Evolutionary conservation across 2,888 invertebrate genomes (phyloP).

Genomic region (Arge pagana): DNA sequence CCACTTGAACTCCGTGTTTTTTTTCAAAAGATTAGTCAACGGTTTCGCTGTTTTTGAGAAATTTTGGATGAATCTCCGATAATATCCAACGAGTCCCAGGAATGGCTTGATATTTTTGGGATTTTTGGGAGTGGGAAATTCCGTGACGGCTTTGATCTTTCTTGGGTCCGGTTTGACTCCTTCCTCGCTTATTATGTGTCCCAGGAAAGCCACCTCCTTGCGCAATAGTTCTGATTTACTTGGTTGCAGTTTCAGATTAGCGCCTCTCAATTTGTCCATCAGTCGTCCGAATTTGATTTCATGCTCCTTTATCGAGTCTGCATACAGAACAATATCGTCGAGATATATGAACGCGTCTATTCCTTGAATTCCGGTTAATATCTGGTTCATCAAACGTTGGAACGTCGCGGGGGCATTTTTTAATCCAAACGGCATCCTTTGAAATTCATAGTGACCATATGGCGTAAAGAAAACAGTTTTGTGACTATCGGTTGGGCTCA

Average conservation of each 20-base stretch:
- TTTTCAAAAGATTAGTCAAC: not conserved
- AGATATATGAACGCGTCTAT: too few relatives aligned
- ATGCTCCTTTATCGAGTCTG: too few relatives aligned
- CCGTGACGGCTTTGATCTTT: not conserved
- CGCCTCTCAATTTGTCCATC: too few relatives aligned
- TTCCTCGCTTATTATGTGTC: not conserved
- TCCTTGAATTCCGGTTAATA: too few relatives aligned
- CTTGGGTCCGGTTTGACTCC: not conserved
- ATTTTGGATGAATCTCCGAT: not conserved
- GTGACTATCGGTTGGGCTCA: too few relatives aligned
- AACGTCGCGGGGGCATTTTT: too few relatives aligned
- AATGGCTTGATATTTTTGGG: not conserved
- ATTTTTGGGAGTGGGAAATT: not conserved
- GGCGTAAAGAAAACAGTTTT: too few relatives aligned
- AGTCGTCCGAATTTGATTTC: too few relatives aligned
- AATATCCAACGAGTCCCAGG: slow-evolving; percentile 1
- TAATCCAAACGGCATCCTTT: too few relatives aligned
- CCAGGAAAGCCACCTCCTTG: not conserved
- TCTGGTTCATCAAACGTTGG: too few relatives aligned
- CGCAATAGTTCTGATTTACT: not conserved
- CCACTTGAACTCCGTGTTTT: not conserved
- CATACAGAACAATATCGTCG: too few relatives aligned
- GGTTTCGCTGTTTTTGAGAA: not conserved
- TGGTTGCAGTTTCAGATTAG: not conserved
- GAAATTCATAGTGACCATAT: too few relatives aligned